Evolutionary conservation across 1,140 invertebrate species (phyloP).

Genomic region (Augochlora pura): DNA sequence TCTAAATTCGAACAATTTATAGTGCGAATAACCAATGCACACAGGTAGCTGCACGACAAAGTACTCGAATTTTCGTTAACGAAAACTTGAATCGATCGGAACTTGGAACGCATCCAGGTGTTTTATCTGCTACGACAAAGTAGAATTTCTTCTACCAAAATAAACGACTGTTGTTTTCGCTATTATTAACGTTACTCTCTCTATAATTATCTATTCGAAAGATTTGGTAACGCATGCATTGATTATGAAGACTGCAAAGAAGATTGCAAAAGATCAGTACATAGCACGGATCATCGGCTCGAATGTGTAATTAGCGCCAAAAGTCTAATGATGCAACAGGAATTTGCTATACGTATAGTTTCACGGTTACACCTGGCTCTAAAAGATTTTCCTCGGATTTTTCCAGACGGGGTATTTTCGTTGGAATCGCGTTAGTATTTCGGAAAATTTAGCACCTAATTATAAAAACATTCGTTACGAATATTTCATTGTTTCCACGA

Average conservation of each 20-base stretch:
- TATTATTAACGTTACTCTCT: neutral
- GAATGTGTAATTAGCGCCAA: neutral
- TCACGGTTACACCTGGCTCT: too few species aligned
- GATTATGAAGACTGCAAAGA: neutral
- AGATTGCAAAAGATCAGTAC: neutral
- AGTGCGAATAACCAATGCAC: neutral
- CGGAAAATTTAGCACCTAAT: neutral
- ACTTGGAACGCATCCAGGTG: too few species aligned
- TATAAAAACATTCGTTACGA: neutral
- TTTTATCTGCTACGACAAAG: too few species aligned
- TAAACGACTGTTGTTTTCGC: too few species aligned
- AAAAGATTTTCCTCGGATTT: neutral
- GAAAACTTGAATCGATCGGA: neutral
- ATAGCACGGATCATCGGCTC: neutral
- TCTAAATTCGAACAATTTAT: conserved; percentile 36
- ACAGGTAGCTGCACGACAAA: neutral
- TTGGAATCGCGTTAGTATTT: neutral
- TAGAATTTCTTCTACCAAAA: too few species aligned
- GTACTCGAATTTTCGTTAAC: neutral
- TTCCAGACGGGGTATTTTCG: neutral
- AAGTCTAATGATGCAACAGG: conserved; percentile 2
- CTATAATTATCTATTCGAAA: neutral
- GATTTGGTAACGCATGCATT: neutral
- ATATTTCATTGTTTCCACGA: neutral
- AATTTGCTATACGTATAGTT: neutral